These are phyloP conservation scores for Epinephelus coioides DNA, from an alignment of 2,797 vertebrate genomes.

Conservation along the genomic window DNA sequence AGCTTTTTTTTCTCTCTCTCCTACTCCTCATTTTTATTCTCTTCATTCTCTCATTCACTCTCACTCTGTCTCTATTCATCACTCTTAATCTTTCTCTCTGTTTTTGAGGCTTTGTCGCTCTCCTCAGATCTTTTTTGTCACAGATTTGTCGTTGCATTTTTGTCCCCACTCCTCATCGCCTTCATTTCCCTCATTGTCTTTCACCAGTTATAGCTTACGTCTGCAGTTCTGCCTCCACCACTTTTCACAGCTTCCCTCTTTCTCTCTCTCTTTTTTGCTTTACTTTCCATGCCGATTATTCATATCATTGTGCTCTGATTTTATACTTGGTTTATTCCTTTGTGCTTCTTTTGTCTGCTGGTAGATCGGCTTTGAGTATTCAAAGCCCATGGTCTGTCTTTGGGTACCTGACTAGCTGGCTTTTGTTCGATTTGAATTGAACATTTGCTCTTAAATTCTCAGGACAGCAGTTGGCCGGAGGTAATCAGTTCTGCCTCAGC, in stretches of 20 bases:
- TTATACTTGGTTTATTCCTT: slow-evolving; percentile 33
- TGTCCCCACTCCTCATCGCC: slow-evolving; percentile 19
- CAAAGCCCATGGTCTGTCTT: slow-evolving; percentile 29
- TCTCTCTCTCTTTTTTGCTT: background rate
- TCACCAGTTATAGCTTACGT: slow-evolving; percentile 32
- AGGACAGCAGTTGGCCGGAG: slow-evolving; percentile 12
- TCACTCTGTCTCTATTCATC: slow-evolving; percentile 46
- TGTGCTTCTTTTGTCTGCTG: slow-evolving; percentile 41
- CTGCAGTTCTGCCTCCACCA: slow-evolving; percentile 25
- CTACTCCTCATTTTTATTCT: slow-evolving; percentile 19
- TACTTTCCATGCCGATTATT: slow-evolving; percentile 33
- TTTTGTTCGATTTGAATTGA: slow-evolving; percentile 58
- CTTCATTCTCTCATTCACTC: slow-evolving; percentile 34
- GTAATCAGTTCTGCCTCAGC: slow-evolving; percentile 57
- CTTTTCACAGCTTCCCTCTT: slow-evolving; percentile 29
- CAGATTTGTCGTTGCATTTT: slow-evolving; percentile 36
- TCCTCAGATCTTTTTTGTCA: slow-evolving; percentile 35
- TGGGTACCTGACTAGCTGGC: slow-evolving; percentile 24
- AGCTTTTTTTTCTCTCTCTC: slow-evolving; percentile 27
- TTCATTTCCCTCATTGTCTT: slow-evolving; percentile 37
- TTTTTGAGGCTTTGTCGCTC: slow-evolving; percentile 32
- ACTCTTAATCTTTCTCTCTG: slow-evolving; percentile 46
- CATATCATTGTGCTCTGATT: slow-evolving; percentile 47
- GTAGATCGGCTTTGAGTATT: slow-evolving; percentile 32
- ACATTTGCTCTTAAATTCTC: slow-evolving; percentile 49